These are phyloP conservation scores for Dorcus parallelipipedus DNA, from an alignment of 2,888 invertebrate species.

Conservation along the genomic window DNA sequence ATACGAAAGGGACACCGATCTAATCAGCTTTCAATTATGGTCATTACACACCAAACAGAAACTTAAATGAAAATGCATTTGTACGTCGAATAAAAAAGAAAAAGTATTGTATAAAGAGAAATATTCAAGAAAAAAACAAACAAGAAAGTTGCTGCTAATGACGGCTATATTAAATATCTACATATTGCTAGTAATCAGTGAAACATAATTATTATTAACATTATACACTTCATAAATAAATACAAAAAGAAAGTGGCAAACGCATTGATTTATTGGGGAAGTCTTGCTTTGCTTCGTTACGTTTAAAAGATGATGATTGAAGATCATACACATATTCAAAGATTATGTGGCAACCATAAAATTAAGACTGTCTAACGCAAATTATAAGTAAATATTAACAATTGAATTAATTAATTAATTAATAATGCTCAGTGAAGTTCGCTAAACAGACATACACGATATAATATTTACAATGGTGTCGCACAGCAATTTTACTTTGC, in stretches of 20 bases:
- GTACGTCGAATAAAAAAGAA: too few species aligned
- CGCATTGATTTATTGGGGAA: neutral
- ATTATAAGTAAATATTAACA: constrained; percentile 27
- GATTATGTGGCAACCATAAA: constrained; percentile 14
- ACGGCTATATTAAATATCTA: too few species aligned
- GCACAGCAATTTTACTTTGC: constrained; percentile 15
- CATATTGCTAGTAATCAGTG: too few species aligned
- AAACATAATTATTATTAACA: neutral
- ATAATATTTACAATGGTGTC: constrained; percentile 27
- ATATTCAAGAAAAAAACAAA: too few species aligned
- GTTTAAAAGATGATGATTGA: constrained; percentile 1
- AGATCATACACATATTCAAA: constrained; percentile 18
- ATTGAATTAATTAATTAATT: constrained; percentile 18
- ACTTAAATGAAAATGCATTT: too few species aligned
- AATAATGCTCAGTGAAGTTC: constrained; percentile 23
- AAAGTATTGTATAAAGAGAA: too few species aligned
- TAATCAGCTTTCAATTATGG: too few species aligned
- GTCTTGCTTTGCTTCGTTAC: neutral
- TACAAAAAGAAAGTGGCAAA: neutral
- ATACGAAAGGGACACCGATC: too few species aligned
- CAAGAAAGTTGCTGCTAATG: too few species aligned
- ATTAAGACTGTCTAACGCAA: constrained; percentile 21
- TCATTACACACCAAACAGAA: too few species aligned
- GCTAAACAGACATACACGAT: constrained; percentile 25
- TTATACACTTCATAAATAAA: neutral